Evolutionary conservation across 2,888 invertebrate species (phyloP), one percentile per base, ranked within the genome.

Genomic region (Cantharis nigra): DNA sequence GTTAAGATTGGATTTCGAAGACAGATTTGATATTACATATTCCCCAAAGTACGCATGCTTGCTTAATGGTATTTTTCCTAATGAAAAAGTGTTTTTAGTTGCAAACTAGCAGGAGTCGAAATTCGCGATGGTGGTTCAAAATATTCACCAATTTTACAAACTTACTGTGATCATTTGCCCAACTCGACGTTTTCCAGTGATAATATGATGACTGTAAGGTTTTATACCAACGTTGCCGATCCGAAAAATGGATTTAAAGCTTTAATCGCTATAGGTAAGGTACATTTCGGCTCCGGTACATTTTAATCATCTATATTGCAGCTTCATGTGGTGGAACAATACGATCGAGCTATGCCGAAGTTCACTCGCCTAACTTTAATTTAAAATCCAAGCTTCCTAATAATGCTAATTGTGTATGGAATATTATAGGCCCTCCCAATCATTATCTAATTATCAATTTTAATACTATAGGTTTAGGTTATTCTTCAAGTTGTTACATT

Each of bases 241-340:
- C 96, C 96, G 0, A 91, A 92, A 79, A 93, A 93, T 86, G 96
- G 96, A 9, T 97, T 97, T 85, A 92, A 92, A 85, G 94, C 95
- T 0, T 90, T 91, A 75, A 88, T 94, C 63, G 91, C 92, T 33
- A 90, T 94, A 76, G 93, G 94, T 85, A 81, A 28, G 4, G 4
- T n/a, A 3, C 5, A 4, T n/a, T 49, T n/a, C 3, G 5, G 4
- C n/a, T 0, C 1, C 13, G 2, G n/a, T 13, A 5, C 4, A 49
- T 49, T n/a, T 1, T 49, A n/a, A 49, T 9, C 2, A 7, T 80
- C 79, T 64, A 28, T 28, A 18, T 85, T 85, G 9, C 81, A 92
- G 93, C 91, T 11, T 86, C 89, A 5, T 96, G 96, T 86, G 96
- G 96, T n/a, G 97, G 97, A n/a, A 93, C 93, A 1, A 89, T 92